These are phyloP conservation scores for Iphiclides podalirius DNA, from an alignment of 2,888 invertebrate species.

Conservation along the genomic window DNA sequence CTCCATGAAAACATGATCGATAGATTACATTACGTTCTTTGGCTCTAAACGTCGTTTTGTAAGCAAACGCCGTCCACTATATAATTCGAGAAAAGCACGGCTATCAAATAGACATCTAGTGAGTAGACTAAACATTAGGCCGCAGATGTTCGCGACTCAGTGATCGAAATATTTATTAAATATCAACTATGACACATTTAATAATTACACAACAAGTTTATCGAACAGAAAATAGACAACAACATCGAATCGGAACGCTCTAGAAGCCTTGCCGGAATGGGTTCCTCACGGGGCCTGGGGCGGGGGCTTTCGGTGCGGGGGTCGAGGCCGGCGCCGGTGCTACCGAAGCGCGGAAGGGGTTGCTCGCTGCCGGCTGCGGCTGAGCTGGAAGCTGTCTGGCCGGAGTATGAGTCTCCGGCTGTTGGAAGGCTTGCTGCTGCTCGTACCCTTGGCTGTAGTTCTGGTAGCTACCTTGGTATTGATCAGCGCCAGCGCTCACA, in stretches of 20 bases:
- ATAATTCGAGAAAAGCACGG: constrained; percentile 54
- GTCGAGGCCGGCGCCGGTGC: constrained; percentile 58
- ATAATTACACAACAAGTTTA: constrained; percentile 77
- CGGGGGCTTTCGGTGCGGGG: constrained; percentile 57
- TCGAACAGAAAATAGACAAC: constrained; percentile 67
- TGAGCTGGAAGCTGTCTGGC: constrained; percentile 71
- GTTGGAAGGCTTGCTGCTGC: constrained; percentile 59
- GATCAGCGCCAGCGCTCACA: constrained; percentile 63
- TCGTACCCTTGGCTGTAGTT: constrained; percentile 66
- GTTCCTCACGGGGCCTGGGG: constrained; percentile 51
- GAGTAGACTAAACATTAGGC: constrained; percentile 54
- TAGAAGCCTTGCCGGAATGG: constrained; percentile 90
- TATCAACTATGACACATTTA: constrained; percentile 70
- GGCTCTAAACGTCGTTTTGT: constrained; percentile 20
- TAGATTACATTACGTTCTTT: neutral
- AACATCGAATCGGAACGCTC: constrained; percentile 59
- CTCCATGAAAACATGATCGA: neutral
- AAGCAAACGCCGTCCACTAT: constrained; percentile 31
- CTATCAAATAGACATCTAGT: constrained; percentile 59
- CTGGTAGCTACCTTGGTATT: constrained; percentile 65
- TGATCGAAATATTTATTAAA: constrained; percentile 60
- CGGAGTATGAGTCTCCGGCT: constrained; percentile 56
- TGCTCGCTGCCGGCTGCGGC: constrained; percentile 68
- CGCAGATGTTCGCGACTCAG: constrained; percentile 63
- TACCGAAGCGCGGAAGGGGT: constrained; percentile 63